Base-by-base conservation (phyloP, 2,888 invertebrate genomes). In the Epistrophe grossulariae region DNA sequence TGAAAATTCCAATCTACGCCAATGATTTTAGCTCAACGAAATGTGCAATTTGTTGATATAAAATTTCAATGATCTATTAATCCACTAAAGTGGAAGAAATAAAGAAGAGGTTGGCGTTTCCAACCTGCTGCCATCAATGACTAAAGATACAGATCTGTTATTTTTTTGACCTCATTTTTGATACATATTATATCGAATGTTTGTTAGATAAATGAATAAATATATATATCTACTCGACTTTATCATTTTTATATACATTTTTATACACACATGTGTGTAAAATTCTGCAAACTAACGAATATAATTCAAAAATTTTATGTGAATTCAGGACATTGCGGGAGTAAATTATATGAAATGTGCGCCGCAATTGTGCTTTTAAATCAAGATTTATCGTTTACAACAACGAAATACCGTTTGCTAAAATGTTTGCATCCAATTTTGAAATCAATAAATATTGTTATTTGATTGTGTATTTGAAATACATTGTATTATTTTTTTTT, bases 11-110 rank as follows among this genome's bases (percentile, higher is more conserved):
- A 15, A n/a, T 31, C 28, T 24, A 62, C 62, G 40, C 62, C 40
- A 62, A 24, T 62, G 62, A 43, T 24, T 64, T 64, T 13, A 82
- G 57, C 78, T 68, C 73, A 73, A 73, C 59, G 45, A 73, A 73
- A 79, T 57, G 52, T 79, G 68, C 83, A 73, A 73, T 83, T 79
- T 79, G 68, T 83, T 83, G 83, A 79, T 83, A 68, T 79, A 79
- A 73, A 79, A 72, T 73, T 73, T 62, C 83, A 66, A 83, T 83
- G 79, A 83, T 79, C 83, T 70, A 83, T 83, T 83, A 79, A 83
- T 83, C 79, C 72, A 83, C 73, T 79, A 13, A 73, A 83, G 72
- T 79, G 60, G 79, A 83, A 70, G 38, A 52, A 70, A 52, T n/a
- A 79, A 72, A 45, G 60, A 71, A 60, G 72, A 73, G 38, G 40